Percentiles rank a stretch among this genome's conserved stretches.
These are phyloP conservation scores for Deilephila porcellus DNA, from an alignment of 2,888 invertebrate genomes.

Conservation along the genomic window DNA sequence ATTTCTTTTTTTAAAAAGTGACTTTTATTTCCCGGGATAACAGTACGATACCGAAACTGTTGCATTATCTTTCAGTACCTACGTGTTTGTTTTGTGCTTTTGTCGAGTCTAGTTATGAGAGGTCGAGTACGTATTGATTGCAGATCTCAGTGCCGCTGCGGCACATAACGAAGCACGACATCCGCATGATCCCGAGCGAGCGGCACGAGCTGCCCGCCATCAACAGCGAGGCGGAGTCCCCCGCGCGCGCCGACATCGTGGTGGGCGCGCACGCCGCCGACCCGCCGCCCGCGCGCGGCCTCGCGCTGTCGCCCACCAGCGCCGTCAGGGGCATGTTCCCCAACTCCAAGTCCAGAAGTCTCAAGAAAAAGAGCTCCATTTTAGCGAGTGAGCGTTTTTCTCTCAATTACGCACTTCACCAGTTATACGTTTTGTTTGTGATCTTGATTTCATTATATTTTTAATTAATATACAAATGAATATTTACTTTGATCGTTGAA, in stretches of 20 bases:
- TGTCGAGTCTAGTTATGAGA: background rate
- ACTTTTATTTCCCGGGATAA: no score
- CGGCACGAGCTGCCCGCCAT: slow-evolving; percentile 63
- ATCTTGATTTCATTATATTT: no score
- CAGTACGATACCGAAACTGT: no score
- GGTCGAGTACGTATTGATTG: background rate
- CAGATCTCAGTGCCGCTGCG: slow-evolving; percentile 69
- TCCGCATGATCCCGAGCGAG: slow-evolving; percentile 63
- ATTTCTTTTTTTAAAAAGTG: no score
- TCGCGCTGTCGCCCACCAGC: slow-evolving; percentile 73
- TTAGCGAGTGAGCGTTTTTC: slow-evolving; percentile 86
- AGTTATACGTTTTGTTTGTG: no score
- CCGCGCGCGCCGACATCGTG: slow-evolving; percentile 41
- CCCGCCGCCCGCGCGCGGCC: slow-evolving; percentile 36
- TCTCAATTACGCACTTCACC: no score
- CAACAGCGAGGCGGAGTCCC: slow-evolving; percentile 58
- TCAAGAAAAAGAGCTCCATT: slow-evolving; percentile 90
- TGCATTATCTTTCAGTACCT: no score
- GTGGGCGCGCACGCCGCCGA: slow-evolving; percentile 43
- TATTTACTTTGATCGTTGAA: no score
- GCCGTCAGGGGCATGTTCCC: slow-evolving; percentile 85
- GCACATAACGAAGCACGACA: slow-evolving; percentile 73
- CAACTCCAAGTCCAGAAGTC: slow-evolving; percentile 84
- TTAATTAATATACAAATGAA: no score
- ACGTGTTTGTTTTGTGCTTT: no score